These are phyloP conservation scores for Drosophila pseudoananassae DNA, from an alignment of 1,140 invertebrate species.

Conservation along the genomic window DNA sequence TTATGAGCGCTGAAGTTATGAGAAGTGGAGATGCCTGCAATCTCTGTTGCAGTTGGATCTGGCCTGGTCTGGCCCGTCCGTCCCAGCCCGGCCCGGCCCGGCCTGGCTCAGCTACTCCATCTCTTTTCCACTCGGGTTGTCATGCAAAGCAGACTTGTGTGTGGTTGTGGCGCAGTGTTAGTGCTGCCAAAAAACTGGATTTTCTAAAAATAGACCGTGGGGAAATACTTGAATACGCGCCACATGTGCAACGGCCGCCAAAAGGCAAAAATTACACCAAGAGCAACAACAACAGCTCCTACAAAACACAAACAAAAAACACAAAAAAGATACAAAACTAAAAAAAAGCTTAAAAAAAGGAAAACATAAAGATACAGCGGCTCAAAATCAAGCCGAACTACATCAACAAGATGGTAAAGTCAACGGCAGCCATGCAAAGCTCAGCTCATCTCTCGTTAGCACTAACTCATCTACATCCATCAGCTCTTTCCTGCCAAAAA, in stretches of 20 bases:
- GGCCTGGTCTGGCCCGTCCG: neutral
- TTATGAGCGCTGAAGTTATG: conserved; percentile 60
- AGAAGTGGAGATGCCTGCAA: conserved; percentile 34
- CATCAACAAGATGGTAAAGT: conserved; percentile 9
- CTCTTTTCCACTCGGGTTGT: conserved; percentile 14
- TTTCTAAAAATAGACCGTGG: conserved; percentile 83
- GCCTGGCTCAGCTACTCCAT: conserved; percentile 6
- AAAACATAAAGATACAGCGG: neutral
- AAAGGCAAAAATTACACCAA: conserved; percentile 48
- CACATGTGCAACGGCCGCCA: conserved; percentile 79
- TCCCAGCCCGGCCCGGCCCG: neutral
- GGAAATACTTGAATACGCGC: conserved; percentile 80
- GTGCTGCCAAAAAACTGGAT: conserved; percentile 80
- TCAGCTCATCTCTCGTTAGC: conserved; percentile 29
- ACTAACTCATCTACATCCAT: conserved; percentile 18
- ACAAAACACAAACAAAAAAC: conserved; percentile 21
- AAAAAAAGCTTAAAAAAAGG: neutral
- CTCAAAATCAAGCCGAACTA: conserved; percentile 29
- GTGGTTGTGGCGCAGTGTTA: conserved; percentile 16
- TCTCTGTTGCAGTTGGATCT: conserved; percentile 24
- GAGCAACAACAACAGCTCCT: conserved; percentile 20
- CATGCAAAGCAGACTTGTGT: conserved; percentile 65
- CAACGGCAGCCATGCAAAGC: neutral
- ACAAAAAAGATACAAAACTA: conserved; percentile 22
- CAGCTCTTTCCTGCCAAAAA: conserved; percentile 9